Base-by-base conservation (phyloP, 2,113 vertebrate species). In the Blennius ocellaris region DNA sequence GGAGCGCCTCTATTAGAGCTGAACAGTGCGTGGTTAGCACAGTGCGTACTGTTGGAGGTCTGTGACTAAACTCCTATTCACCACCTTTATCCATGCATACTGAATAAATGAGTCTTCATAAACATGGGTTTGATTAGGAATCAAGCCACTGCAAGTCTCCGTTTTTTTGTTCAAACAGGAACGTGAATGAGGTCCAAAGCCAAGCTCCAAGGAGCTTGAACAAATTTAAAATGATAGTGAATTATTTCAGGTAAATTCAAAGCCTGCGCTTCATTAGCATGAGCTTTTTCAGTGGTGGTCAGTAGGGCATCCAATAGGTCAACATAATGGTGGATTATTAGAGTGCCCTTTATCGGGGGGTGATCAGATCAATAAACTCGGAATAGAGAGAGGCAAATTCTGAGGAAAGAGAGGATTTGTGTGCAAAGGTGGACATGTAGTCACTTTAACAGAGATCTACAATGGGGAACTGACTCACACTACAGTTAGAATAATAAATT, bases 381-480 rank as follows among this genome's bases (percentile, higher is more conserved):
- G 45, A 72, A 63, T 58, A 72, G 73, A 84, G 63, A 71, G 47
- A 51, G 52, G 64, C 11, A 41, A 59, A 77, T 47, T 11, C 11
- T 2, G n/a, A 51, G 17, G 41, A 45, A 7, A 37, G 43, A 73
- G 44, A 79, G 84, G 68, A 84, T 71, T 75, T 36, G 79, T 49
- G 52, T 50, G 63, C 47, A 75, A 39, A 63, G 16, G 5, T 66
- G 76, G 73, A 75, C 73, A 68, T 56, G 52, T 39, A 69, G 62
- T 72, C n/a, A 44, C 78, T 84, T 70, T 57, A 74, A 16, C 38
- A 69, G 30, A 61, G 21, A 16, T 36, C 43, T 30, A 40, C 81
- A 83, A 81, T 83, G 58, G 65, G 15, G 79, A 81, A 85, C 84
- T 84, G 76, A 88, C 64, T 76, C 55, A 48, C 43, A 68, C 10